Conservation (phyloP, 2,797 vertebrate genomes). For the Sphenodon punctatus region DNA sequence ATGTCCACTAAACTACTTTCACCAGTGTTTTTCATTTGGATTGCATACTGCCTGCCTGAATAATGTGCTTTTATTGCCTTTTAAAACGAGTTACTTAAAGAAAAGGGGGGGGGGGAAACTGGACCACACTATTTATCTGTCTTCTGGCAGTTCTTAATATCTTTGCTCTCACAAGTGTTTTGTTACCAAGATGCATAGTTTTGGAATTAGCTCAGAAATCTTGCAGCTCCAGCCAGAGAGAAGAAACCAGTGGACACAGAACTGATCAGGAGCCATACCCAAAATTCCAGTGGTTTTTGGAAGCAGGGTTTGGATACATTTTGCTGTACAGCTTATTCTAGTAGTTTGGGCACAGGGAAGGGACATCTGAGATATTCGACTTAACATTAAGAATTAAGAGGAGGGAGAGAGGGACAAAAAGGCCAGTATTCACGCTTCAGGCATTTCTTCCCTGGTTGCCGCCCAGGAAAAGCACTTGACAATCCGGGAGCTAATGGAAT, state of each 20-base stretch:
- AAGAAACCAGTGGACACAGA: constrained; percentile 15
- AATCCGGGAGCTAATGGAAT: too few relatives aligned
- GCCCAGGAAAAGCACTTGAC: too few relatives aligned
- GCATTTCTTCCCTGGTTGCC: too few relatives aligned
- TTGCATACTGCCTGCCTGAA: neutral
- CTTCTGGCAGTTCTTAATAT: constrained; percentile 18
- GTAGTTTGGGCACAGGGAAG: neutral
- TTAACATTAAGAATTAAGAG: too few relatives aligned
- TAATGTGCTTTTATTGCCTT: neutral
- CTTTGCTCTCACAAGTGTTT: constrained; percentile 47
- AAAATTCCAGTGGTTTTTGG: constrained; percentile 29
- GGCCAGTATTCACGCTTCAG: too few relatives aligned
- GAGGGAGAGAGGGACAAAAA: too few relatives aligned
- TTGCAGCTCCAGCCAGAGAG: constrained; percentile 8
- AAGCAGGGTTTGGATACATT: neutral
- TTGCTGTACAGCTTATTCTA: neutral
- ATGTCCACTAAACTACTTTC: neutral
- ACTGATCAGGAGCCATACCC: constrained; percentile 3
- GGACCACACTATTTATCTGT: neutral
- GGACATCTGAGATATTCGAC: too few relatives aligned
- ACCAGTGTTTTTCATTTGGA: neutral
- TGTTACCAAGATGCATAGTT: constrained; percentile 47
- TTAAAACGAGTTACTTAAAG: neutral
- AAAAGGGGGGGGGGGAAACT: neutral
- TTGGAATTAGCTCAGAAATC: constrained; percentile 38